Conservation (phyloP, 2,888 invertebrate genomes). For the Harpagoxenus sublaevis region DNA sequence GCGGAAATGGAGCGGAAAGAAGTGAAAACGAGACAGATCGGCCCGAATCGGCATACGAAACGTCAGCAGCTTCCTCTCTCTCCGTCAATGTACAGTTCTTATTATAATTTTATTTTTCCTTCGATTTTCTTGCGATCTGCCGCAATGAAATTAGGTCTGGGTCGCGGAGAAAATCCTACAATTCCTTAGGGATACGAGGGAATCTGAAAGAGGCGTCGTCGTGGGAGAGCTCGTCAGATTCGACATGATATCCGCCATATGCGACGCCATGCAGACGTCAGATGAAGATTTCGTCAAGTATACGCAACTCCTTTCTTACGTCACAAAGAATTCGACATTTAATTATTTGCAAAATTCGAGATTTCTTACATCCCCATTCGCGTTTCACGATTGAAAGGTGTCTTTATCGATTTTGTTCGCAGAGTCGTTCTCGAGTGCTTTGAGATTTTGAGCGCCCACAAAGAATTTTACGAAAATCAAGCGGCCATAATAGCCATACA, state of each 20-base stretch:
- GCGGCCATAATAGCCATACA: slow-evolving; percentile 62
- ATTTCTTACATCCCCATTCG: neutral
- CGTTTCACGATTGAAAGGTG: neutral
- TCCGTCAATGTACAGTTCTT: neutral
- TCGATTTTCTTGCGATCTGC: neutral
- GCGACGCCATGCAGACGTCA: slow-evolving; percentile 61
- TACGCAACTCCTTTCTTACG: neutral
- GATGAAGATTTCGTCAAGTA: slow-evolving; percentile 30
- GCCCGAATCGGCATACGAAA: too few species aligned
- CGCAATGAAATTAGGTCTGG: slow-evolving; percentile 42
- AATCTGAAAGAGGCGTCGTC: slow-evolving; percentile 8
- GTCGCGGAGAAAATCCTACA: slow-evolving; percentile 45
- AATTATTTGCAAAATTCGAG: neutral
- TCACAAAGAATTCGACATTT: neutral
- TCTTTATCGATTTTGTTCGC: neutral
- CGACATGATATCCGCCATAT: slow-evolving; percentile 63
- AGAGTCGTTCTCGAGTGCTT: slow-evolving; percentile 66
- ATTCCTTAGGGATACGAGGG: slow-evolving; percentile 25
- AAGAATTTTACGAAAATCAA: slow-evolving; percentile 68
- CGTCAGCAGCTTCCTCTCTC: neutral
- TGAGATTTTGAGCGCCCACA: slow-evolving; percentile 46
- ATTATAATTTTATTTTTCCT: neutral
- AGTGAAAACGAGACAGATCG: slow-evolving; percentile 18
- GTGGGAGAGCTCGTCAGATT: slow-evolving; percentile 62
- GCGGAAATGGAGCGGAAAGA: slow-evolving; percentile 24